Base-by-base conservation (phyloP, 2,888 invertebrate genomes). In the Drosophila gaucha region DNA sequence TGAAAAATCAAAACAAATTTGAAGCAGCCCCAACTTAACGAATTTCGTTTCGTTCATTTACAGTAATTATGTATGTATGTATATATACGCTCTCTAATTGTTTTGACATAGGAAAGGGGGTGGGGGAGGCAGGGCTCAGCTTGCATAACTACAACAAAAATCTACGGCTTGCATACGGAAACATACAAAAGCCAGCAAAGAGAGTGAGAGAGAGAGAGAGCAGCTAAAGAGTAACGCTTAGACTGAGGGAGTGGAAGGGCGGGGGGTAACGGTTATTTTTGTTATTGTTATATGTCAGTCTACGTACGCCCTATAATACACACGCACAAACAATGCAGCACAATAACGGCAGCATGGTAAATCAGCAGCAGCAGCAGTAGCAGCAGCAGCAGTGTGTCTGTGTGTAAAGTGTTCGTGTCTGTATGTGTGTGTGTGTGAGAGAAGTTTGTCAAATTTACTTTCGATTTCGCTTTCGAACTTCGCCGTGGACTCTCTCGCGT, bases 311-410 rank as follows among this genome's bases (percentile, higher is more conserved):
- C 59, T 54, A 44, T n/a, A 63, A n/a, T 26, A 43, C 28, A 33
- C 18, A 24, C 38, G 30, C 26, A 41, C 33, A 41, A 57, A 38
- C 30, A 43, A 58, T 59, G 31, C 52, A 59, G 47, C 55, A 33
- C 18, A 46, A 39, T 47, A 26, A 57, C 51, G 71, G 62, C 74
- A 72, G 74, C 74, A 73, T 74, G 76, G 71, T 66, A 74, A 74
- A 76, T 76, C 76, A 58, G 57, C 39, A 56, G 47, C 39, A 50
- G 20, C 12, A 18, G 12, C n/a, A n/a, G n/a, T n/a, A n/a, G 54
- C 46, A 35, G 46, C 33, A 52, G 33, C 22, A 33, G 46, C 41
- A 43, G 47, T 18, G 39, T 41, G 20, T 55, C 9, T 56, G 9
- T 46, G 24, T 52, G 18, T 41, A 16, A 3, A 18, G 20, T 51